Evolutionary conservation across 2,113 vertebrate species (phyloP).

Genomic region (Dryoscopus gambensis): DNA sequence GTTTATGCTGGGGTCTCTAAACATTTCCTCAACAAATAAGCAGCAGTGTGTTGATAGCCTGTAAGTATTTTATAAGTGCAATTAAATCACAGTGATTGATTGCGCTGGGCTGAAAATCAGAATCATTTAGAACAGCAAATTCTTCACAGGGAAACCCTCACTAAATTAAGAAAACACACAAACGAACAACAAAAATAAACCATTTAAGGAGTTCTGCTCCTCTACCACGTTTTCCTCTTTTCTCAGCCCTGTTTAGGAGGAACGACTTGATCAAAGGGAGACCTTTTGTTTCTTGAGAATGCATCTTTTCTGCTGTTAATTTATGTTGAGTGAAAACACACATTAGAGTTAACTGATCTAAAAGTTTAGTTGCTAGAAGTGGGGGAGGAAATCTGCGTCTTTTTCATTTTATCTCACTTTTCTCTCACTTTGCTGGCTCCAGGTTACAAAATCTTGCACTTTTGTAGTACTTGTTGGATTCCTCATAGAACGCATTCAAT

Average conservation of each 20-base stretch:
- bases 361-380: not conserved
- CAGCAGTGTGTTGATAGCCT: slow-evolving; percentile 38
- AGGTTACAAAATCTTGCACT: not conserved
- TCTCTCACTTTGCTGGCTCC: not conserved
- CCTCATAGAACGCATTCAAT: not conserved
- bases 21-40: slow-evolving; percentile 47
- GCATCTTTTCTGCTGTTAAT: not conserved
- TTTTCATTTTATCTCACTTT: not conserved
- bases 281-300: not conserved
- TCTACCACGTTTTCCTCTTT: not conserved
- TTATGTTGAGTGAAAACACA: not conserved
- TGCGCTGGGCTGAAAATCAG: slow-evolving; percentile 24
- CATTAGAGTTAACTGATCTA: not conserved
- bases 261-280: not conserved
- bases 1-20: slow-evolving; percentile 31
- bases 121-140: slow-evolving; percentile 10
- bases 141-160: not conserved
- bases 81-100: slow-evolving; percentile 60
- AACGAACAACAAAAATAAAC: not conserved
- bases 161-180: slow-evolving; percentile 48
- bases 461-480: not conserved
- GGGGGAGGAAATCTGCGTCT: not conserved
- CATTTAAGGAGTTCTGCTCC: not conserved
- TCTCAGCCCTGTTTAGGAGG: not conserved
- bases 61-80: slow-evolving; percentile 60